Base-by-base conservation (phyloP, 2,888 invertebrate species). In the Thymelicus lineola region DNA sequence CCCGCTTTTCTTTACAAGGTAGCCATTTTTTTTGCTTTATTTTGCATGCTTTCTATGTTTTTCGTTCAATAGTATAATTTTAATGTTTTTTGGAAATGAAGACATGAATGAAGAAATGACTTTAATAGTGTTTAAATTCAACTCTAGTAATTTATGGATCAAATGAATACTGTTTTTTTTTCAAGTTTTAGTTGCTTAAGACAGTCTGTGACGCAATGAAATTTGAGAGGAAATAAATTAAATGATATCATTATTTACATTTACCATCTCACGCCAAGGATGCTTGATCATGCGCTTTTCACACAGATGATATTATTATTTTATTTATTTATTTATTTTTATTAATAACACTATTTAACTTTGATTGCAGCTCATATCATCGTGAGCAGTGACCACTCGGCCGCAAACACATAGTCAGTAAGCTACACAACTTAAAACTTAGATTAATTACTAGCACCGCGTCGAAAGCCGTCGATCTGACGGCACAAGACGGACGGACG, bases 341-440 rank as follows among this genome's bases (percentile, higher is more conserved):
- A n/a, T n/a, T n/a, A n/a, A n/a, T 42, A 12, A 12, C 42, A 42
- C 3, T 4, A 12, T 42, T 42, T 65, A 46, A 45, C 10, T 66
- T 71, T 61, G 20, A 15, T 82, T 83, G 0, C 93, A 94, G 94
- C 93, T 94, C 88, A 94, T 94, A 90, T 93, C 94, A 85, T 91
- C 94, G 93, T 94, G 94, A 94, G 94, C 94, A 85, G 90, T 90
- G 91, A 89, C 85, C 78, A 75, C 77, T 88, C 91, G 90, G 91
- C 92, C 91, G 88, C 90, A 88, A 83, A 81, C 81, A 82, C 86
- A 86, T 84, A 84, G 88, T 89, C 85, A 86, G 86, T 91, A 91
- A 91, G 91, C 81, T 83, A 88, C 90, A 88, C 82, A 80, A 85
- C 85, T 85, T 86, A 86, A 85, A 86, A 79, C 79, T 83, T 90